Evolutionary conservation across 2,113 vertebrate species (phyloP).

Genomic region (Albula goreensis): DNA sequence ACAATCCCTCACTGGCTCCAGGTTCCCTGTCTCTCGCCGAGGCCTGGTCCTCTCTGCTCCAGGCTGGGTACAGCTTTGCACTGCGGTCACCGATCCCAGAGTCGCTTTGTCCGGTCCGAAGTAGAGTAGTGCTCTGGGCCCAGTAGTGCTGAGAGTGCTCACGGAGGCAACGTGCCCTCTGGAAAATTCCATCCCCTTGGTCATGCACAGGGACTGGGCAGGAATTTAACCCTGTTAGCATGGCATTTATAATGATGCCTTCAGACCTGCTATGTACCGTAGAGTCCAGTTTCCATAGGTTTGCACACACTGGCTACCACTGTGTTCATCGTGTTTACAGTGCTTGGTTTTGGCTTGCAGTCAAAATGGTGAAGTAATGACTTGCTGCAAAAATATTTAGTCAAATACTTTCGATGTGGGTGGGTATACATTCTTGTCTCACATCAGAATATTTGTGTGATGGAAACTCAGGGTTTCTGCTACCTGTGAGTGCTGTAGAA

Average conservation of each 20-base stretch:
- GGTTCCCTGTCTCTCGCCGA: background rate
- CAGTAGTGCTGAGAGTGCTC: background rate
- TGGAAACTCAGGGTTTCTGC: background rate
- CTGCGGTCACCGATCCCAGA: constrained; percentile 27
- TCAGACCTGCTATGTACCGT: background rate
- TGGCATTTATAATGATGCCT: background rate
- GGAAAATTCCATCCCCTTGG: background rate
- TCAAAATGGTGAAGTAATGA: background rate
- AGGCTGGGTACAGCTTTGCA: constrained; percentile 39
- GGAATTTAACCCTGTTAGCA: background rate
- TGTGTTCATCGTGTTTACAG: background rate
- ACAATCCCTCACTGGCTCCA: background rate
- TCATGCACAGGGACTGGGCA: background rate
- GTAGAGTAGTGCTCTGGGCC: background rate
- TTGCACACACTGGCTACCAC: background rate
- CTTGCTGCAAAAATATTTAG: too few species aligned
- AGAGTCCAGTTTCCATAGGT: background rate
- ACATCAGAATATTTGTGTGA: too few species aligned
- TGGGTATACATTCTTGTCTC: too few species aligned
- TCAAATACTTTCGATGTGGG: too few species aligned
- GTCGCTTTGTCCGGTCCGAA: constrained; percentile 36
- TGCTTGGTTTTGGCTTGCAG: background rate
- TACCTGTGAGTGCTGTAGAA: background rate
- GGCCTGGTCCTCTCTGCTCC: constrained; percentile 42
- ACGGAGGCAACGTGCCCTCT: background rate